Conservation (phyloP, 2,797 vertebrate genomes). For the Bovichtus diacanthus region DNA sequence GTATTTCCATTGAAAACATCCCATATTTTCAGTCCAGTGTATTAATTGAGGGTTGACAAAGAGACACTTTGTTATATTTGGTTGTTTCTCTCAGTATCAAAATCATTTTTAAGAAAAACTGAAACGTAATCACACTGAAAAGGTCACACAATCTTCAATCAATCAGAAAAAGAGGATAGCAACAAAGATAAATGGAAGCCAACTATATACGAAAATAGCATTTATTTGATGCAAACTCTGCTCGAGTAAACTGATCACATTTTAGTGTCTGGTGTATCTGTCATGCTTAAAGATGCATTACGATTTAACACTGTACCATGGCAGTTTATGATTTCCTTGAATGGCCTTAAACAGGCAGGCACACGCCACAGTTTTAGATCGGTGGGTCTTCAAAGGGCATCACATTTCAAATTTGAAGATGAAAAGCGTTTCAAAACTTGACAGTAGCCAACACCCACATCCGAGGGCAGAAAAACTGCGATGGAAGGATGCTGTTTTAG, state of each 20-base stretch:
- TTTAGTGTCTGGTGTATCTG: slow-evolving; percentile 1
- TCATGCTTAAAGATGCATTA: slow-evolving; percentile 39
- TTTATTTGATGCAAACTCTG: slow-evolving; percentile 72
- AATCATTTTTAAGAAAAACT: background rate
- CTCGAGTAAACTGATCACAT: slow-evolving; percentile 37
- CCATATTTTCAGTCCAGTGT: background rate
- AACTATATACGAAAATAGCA: slow-evolving; percentile 70
- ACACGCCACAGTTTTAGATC: background rate
- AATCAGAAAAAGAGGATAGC: background rate
- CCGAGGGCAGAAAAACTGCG: background rate
- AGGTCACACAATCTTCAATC: background rate
- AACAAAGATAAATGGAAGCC: slow-evolving; percentile 6
- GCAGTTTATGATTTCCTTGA: slow-evolving; percentile 2
- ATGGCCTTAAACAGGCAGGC: slow-evolving; percentile 5
- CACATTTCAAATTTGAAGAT: slow-evolving; percentile 3
- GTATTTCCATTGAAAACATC: background rate
- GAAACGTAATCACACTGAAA: background rate
- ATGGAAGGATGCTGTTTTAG: slow-evolving; percentile 2
- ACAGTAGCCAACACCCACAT: background rate
- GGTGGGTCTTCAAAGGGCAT: background rate
- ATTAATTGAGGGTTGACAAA: background rate
- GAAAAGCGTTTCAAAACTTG: slow-evolving; percentile 12
- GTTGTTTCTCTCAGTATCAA: background rate
- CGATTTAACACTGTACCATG: slow-evolving; percentile 25
- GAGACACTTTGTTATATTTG: background rate